Evolutionary conservation across 2,797 vertebrate species (phyloP).

Genomic region (Chrysocyon brachyurus): DNA sequence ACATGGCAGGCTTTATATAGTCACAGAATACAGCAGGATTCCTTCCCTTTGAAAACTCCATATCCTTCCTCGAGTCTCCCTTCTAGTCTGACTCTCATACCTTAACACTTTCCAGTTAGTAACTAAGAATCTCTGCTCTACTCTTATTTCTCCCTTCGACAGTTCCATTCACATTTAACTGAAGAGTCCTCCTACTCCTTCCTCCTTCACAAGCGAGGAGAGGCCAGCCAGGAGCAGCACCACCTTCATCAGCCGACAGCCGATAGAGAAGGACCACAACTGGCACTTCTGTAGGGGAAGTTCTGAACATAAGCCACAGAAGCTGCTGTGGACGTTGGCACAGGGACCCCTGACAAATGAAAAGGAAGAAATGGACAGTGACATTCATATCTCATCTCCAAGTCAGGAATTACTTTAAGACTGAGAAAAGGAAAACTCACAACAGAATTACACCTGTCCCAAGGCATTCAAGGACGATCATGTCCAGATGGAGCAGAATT

Average conservation of each 20-base stretch:
- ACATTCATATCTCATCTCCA: background rate
- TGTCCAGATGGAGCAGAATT: background rate
- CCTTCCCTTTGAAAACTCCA: background rate
- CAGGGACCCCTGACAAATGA: background rate
- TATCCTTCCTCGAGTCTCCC: background rate
- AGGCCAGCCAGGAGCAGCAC: background rate
- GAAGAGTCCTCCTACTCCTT: background rate
- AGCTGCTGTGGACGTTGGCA: background rate
- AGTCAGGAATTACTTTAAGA: background rate
- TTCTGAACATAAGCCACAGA: background rate
- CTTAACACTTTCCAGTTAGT: background rate
- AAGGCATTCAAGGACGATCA: background rate
- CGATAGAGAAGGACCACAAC: fast-evolving
- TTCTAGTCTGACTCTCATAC: background rate
- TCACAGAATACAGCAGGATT: background rate
- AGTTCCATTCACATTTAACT: background rate
- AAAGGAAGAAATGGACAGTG: background rate
- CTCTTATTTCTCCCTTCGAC: too few species aligned
- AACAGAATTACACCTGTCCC: background rate
- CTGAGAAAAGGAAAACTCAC: background rate
- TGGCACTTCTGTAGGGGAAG: background rate
- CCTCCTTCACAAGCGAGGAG: background rate
- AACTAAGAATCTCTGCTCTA: background rate
- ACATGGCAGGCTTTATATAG: background rate
- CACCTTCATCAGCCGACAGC: fast-evolving